Evolutionary conservation across 2,113 vertebrate genomes (phyloP).

Genomic region (Takifugu bimaculatus): DNA sequence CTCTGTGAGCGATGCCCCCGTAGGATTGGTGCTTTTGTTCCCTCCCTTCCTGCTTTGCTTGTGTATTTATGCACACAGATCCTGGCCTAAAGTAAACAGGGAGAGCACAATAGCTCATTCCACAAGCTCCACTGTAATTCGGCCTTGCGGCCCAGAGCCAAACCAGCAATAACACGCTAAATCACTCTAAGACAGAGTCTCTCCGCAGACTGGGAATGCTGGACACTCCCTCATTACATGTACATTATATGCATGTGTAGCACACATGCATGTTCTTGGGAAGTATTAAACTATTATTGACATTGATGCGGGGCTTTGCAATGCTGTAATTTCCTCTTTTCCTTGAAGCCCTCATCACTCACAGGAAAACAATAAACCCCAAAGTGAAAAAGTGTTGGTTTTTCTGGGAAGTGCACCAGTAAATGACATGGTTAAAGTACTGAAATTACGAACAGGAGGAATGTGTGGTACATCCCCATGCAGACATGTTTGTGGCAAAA

Average conservation of each 20-base stretch:
- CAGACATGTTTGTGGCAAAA: slow-evolving; percentile 43
- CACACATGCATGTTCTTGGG: slow-evolving; percentile 31
- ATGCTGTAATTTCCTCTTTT: slow-evolving; percentile 25
- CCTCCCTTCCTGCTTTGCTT: slow-evolving; percentile 24
- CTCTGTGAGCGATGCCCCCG: slow-evolving; percentile 53
- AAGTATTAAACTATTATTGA: slow-evolving; percentile 3
- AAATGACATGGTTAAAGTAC: slow-evolving; percentile 54
- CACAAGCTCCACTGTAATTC: slow-evolving; percentile 59
- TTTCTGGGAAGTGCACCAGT: slow-evolving; percentile 53
- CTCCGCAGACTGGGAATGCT: slow-evolving; percentile 44
- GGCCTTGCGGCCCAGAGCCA: slow-evolving; percentile 48
- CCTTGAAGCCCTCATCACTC: slow-evolving; percentile 25
- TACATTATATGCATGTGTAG: slow-evolving; percentile 34
- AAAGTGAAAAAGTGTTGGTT: slow-evolving; percentile 40
- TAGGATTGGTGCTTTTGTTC: slow-evolving; percentile 53
- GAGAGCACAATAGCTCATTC: slow-evolving; percentile 57
- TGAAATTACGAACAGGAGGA: slow-evolving; percentile 46
- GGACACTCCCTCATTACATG: slow-evolving; percentile 40
- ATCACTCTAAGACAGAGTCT: slow-evolving; percentile 44
- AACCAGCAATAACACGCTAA: slow-evolving; percentile 52
- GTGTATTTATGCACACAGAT: slow-evolving; percentile 57
- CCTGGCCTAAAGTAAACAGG: slow-evolving; percentile 65
- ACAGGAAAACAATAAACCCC: slow-evolving; percentile 43
- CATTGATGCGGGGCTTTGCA: slow-evolving; percentile 46
- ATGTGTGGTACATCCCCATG: slow-evolving; percentile 28